Evolutionary conservation across 2,797 vertebrate genomes (phyloP).

Genomic region (Rhynchotus rufescens): DNA sequence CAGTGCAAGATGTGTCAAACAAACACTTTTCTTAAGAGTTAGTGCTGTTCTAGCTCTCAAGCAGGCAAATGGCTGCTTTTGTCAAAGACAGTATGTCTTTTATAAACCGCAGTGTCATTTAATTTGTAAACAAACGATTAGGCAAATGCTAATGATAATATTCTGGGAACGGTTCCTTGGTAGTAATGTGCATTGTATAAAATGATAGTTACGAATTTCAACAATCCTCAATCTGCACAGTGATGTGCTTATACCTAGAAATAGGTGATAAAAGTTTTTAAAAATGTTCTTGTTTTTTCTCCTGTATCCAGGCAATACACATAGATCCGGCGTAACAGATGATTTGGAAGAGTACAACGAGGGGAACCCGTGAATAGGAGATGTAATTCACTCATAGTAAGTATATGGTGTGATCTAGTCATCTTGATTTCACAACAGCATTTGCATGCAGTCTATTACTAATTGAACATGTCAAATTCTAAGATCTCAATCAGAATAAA

Average conservation of each 20-base stretch:
- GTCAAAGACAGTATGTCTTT: neutral
- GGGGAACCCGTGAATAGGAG: neutral
- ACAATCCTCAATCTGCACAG: neutral
- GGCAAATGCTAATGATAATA: neutral
- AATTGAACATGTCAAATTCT: neutral
- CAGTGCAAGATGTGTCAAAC: neutral
- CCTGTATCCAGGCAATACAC: neutral
- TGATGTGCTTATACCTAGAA: neutral
- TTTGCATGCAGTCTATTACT: constrained; percentile 32
- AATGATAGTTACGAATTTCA: neutral
- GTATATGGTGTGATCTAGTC: neutral
- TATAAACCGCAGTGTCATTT: neutral
- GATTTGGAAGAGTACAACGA: neutral
- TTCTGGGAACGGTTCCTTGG: neutral
- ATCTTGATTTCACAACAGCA: neutral
- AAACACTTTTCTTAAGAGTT: neutral
- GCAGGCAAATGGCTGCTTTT: neutral
- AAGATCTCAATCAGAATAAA: constrained; percentile 47
- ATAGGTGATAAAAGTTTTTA: neutral
- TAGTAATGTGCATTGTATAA: neutral
- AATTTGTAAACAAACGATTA: neutral
- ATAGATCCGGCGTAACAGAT: neutral
- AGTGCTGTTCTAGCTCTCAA: neutral
- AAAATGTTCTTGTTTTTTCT: neutral
- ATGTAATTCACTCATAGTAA: neutral